Evolutionary conservation across 2,797 vertebrate genomes (phyloP).

Genomic region (Helicolenus hilgendorfi): DNA sequence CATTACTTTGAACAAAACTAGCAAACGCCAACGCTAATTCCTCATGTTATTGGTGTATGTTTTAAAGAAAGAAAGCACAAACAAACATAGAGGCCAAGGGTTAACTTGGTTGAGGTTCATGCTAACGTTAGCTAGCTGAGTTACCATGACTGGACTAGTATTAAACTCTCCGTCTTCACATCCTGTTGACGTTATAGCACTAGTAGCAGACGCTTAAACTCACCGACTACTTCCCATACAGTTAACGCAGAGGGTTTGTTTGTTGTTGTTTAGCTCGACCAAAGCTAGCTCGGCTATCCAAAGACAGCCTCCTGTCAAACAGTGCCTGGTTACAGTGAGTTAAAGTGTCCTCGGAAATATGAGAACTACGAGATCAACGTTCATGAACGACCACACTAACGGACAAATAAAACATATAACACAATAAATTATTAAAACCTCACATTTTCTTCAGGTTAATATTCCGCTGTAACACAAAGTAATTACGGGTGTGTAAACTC

Average conservation of each 20-base stretch:
- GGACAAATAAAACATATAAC: background rate
- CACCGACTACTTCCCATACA: conserved; percentile 41
- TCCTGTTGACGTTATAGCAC: background rate
- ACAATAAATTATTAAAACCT: background rate
- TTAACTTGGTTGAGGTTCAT: background rate
- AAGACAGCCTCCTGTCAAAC: conserved; percentile 70
- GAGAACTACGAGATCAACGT: accelerated
- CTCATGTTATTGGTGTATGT: background rate
- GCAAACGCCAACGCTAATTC: background rate
- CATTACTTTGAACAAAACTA: background rate
- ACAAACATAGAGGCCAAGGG: background rate
- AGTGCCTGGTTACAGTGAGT: background rate
- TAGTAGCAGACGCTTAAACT: conserved; percentile 21
- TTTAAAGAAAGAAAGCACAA: background rate
- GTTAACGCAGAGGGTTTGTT: background rate
- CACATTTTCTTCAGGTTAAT: background rate
- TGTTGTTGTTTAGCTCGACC: conserved; percentile 43
- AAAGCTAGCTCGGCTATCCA: conserved; percentile 48
- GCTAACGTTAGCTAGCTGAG: conserved; percentile 61
- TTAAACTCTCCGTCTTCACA: background rate
- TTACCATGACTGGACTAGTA: background rate
- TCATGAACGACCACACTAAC: accelerated
- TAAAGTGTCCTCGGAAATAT: conserved; percentile 33
- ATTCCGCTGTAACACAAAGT: background rate
- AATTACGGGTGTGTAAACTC: accelerated